phyloP scores from a whole-genome alignment of 2,888 invertebrate genomes.

The Limenitis camilla region DNA sequence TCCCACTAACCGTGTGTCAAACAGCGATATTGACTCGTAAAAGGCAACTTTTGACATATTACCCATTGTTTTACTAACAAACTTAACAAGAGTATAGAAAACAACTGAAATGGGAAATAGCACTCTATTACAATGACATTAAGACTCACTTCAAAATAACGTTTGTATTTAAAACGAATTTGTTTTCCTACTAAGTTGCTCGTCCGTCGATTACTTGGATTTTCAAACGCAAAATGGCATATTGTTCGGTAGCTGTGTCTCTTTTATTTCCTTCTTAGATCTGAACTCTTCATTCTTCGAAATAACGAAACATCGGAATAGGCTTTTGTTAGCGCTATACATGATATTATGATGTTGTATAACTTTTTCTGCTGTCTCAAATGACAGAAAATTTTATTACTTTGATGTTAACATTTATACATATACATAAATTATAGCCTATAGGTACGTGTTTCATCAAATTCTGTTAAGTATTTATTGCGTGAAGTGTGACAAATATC shows the following conservation, averaged over 20 bases:
- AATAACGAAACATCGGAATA: conserved; percentile 27
- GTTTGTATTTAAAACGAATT: not conserved
- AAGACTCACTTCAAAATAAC: not conserved
- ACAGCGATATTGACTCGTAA: conserved; percentile 62
- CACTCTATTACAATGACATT: not conserved
- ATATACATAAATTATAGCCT: no score
- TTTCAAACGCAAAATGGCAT: conserved; percentile 58
- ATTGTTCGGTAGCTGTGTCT: conserved; percentile 50
- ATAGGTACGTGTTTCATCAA: no score
- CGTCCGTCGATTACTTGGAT: conserved; percentile 59
- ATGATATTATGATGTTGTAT: no score
- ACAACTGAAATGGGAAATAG: not conserved
- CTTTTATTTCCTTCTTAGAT: conserved; percentile 27
- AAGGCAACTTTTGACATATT: conserved; percentile 59
- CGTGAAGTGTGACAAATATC: no score
- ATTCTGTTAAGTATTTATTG: no score
- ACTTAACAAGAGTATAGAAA: conserved; percentile 16
- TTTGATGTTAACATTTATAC: no score
- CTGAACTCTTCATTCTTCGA: conserved; percentile 46
- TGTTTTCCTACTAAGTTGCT: conserved; percentile 52
- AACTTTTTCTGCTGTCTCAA: no score
- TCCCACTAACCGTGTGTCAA: conserved; percentile 58
- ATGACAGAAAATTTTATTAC: no score
- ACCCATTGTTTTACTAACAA: conserved; percentile 53
- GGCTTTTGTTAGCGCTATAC: conserved; percentile 31